These are phyloP conservation scores for human (Homo sapiens) DNA, from an alignment of 2,113 vertebrate species.

Conservation along the genomic window DNA sequence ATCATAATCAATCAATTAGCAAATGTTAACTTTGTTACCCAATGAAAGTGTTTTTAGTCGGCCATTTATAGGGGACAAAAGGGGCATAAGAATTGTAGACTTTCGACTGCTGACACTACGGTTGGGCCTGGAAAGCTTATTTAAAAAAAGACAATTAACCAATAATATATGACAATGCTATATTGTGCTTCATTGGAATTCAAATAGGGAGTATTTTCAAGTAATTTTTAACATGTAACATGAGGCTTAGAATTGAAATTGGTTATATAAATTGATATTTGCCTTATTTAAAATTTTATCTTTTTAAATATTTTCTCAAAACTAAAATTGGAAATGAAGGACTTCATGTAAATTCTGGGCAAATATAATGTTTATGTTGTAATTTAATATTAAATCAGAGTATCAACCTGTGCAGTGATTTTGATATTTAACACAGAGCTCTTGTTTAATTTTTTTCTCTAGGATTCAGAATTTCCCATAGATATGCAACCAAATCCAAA, in stretches of 20 bases:
- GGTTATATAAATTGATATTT: not conserved
- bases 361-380: not conserved
- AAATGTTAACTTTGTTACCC: not conserved
- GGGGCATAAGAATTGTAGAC: not conserved
- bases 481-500: slow-evolving; percentile 69
- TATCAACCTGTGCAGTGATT: not conserved
- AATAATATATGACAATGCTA: not conserved
- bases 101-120: not conserved
- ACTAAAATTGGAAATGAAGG: not conserved
- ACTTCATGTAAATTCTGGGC: not conserved
- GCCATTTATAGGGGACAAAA: not conserved
- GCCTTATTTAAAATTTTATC: slow-evolving; percentile 13
- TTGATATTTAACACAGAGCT: slow-evolving; percentile 9
- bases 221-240: not conserved
- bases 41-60: not conserved
- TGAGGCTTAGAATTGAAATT: not conserved
- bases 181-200: slow-evolving; percentile 3
- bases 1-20: not conserved
- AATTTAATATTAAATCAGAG: not conserved
- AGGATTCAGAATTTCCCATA: slow-evolving; percentile 86
- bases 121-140: not conserved
- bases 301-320: slow-evolving; percentile 45
- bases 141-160: not conserved
- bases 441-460: slow-evolving; percentile 29
- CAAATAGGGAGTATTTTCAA: not conserved